These are phyloP conservation scores for Drosophila neotestacea DNA, from an alignment of 2,888 invertebrate species.

Conservation along the genomic window DNA sequence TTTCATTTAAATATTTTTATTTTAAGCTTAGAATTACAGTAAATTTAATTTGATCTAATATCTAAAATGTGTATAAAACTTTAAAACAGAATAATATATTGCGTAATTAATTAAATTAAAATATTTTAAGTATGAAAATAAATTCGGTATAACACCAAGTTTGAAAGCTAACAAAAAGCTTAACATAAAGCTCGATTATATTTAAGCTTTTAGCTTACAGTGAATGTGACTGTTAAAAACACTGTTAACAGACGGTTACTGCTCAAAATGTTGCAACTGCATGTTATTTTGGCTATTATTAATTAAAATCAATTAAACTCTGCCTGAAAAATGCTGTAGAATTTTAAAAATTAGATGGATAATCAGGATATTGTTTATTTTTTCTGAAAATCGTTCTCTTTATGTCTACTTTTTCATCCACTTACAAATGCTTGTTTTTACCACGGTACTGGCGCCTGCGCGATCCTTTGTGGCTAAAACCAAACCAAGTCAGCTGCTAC, in stretches of 20 bases:
- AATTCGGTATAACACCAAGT: background rate
- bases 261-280: background rate
- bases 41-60: background rate
- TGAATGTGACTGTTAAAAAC: background rate
- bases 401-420: background rate
- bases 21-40: background rate
- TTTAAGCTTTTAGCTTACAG: slow-evolving; percentile 38
- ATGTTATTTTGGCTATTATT: background rate
- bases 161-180: slow-evolving; percentile 13
- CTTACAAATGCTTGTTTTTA: background rate
- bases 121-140: background rate
- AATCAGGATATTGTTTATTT: background rate
- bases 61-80: background rate
- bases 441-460: slow-evolving; percentile 56
- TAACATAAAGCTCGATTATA: background rate
- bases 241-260: slow-evolving; percentile 24
- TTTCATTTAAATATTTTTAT: background rate
- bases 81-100: background rate
- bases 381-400: background rate
- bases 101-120: background rate
- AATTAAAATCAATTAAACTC: too few species aligned
- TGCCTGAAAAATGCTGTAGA: too few species aligned
- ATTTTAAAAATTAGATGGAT: background rate
- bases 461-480: slow-evolving; percentile 20
- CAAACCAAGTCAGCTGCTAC: slow-evolving; percentile 48